A percentile compares a stretch with the other conserved stretches of the same genome.
Evolutionary conservation across 2,888 invertebrate species (phyloP).

Genomic region (Rhamnusium bicolor): DNA sequence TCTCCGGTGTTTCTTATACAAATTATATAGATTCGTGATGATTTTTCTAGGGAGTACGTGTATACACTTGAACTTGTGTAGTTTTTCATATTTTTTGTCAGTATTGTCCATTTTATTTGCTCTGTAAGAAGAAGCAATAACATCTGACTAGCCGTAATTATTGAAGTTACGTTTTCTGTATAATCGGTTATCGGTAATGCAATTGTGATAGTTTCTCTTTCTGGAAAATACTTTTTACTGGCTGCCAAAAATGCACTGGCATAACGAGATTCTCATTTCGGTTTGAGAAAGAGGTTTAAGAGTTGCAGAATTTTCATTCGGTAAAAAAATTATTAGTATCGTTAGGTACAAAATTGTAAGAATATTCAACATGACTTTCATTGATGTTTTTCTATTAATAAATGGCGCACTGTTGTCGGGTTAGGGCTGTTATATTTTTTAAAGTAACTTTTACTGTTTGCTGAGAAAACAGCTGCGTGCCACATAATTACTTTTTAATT

Average conservation of each 20-base stretch:
- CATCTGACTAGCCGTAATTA: neutral
- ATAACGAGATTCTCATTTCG: neutral
- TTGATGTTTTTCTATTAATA: too few relatives aligned
- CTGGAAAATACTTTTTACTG: neutral
- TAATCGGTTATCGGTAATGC: slow-evolving; percentile 6
- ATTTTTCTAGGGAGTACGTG: neutral
- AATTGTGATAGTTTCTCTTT: slow-evolving; percentile 11
- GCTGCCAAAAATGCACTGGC: neutral
- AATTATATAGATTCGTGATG: neutral
- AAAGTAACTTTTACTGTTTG: too few relatives aligned
- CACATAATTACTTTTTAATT: too few relatives aligned
- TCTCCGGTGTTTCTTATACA: slow-evolving; percentile 10
- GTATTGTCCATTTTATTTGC: slow-evolving; percentile 14
- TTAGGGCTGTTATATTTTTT: too few relatives aligned
- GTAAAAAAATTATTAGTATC: too few relatives aligned
- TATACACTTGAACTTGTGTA: neutral
- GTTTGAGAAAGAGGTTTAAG: too few relatives aligned
- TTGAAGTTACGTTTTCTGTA: neutral
- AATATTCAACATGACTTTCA: too few relatives aligned
- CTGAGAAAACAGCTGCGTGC: too few relatives aligned
- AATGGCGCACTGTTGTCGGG: too few relatives aligned
- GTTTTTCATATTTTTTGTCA: slow-evolving; percentile 18
- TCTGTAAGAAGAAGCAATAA: neutral
- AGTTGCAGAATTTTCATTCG: too few relatives aligned
- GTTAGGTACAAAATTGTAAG: too few relatives aligned